Conservation (phyloP, 2,113 vertebrate species). For the Craseonycteris thonglongyai region DNA sequence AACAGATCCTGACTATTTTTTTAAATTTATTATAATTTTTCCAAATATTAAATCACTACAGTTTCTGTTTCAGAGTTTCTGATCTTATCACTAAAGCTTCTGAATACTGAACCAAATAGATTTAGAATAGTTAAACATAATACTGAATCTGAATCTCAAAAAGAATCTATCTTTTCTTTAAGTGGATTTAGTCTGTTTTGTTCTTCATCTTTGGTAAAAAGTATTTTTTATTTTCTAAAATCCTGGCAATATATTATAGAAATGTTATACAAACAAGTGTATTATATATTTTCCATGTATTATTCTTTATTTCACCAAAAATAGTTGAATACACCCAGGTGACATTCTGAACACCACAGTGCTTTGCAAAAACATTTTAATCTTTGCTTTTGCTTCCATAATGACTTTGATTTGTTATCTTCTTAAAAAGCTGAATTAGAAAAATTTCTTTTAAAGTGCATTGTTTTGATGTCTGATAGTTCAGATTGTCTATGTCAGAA, state of each 20-base stretch:
- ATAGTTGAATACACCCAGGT: neutral
- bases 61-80: constrained; percentile 76
- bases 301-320: neutral
- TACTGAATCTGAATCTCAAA: constrained; percentile 59
- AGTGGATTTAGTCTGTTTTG: constrained; percentile 39
- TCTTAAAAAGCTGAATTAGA: neutral
- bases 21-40: constrained; percentile 73
- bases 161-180: constrained; percentile 31
- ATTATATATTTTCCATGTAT: neutral
- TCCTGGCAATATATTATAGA: neutral
- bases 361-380: neutral
- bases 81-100: constrained; percentile 67
- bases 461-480: neutral
- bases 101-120: constrained; percentile 71
- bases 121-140: constrained; percentile 63
- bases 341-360: neutral
- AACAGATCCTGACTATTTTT: constrained; percentile 58
- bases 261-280: neutral
- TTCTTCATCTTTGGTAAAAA: constrained; percentile 19
- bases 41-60: constrained; percentile 74
- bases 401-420: neutral
- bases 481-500: neutral
- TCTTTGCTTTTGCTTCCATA: neutral
- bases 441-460: neutral
- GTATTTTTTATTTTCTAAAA: constrained; percentile 20